A percentile compares a stretch with the other conserved stretches of the same genome.
Evolutionary conservation across 2,113 vertebrate genomes (phyloP).

Genomic region (Natator depressus): DNA sequence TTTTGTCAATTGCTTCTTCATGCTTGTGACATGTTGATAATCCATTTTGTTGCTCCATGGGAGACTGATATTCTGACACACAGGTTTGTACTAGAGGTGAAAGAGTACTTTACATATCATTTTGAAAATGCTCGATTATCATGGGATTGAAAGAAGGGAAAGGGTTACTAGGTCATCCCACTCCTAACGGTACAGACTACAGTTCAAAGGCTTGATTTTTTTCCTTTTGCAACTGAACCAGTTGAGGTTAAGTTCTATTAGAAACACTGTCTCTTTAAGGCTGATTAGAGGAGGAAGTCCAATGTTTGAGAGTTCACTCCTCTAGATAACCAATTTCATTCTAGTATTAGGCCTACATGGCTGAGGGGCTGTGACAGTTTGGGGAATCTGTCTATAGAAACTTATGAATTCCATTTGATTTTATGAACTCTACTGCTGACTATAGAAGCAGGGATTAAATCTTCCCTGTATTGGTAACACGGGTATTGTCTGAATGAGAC

Average conservation of each 20-base stretch:
- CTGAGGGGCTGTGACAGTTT: not conserved
- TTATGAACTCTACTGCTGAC: constrained; percentile 51
- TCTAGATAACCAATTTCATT: not conserved
- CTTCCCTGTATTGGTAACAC: constrained; percentile 23
- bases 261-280: not conserved
- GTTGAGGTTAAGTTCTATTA: not conserved
- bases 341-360: not conserved
- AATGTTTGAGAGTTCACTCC: not conserved
- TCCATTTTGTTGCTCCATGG: not conserved
- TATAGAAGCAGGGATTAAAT: constrained; percentile 27
- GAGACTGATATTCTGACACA: not conserved
- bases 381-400: not conserved
- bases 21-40: constrained; percentile 6
- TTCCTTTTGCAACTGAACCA: not conserved
- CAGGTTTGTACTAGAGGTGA: constrained; percentile 3
- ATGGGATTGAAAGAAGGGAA: not conserved
- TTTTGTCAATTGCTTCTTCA: not conserved
- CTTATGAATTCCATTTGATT: constrained; percentile 23
- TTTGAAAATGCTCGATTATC: not conserved
- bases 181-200: not conserved
- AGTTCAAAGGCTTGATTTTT: not conserved
- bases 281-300: not conserved
- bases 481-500: not conserved
- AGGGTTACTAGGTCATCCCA: not conserved
- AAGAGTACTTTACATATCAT: not conserved